A percentile compares a stretch with the other conserved stretches of the same genome.
Evolutionary conservation across 2,113 vertebrate species (phyloP).

Genomic region (Abramis brama): DNA sequence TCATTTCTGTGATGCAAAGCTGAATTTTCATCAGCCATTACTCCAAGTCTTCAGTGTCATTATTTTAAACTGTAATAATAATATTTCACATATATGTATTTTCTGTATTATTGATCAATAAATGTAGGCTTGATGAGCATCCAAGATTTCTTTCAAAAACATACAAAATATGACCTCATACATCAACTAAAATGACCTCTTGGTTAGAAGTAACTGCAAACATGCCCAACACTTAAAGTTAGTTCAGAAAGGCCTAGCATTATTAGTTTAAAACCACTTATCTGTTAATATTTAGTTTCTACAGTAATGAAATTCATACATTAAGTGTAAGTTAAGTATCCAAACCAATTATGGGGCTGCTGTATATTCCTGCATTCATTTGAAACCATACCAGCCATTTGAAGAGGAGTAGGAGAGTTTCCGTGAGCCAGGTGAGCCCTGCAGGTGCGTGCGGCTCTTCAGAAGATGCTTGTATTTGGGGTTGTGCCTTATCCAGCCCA

Average conservation of each 20-base stretch:
- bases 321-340: neutral
- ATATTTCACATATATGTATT: too few relatives aligned
- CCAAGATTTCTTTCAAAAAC: too few relatives aligned
- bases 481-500: slow-evolving; percentile 92
- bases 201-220: neutral
- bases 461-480: slow-evolving; percentile 90
- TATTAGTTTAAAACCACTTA: neutral
- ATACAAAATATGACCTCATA: neutral
- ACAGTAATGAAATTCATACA: neutral
- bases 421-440: slow-evolving; percentile 84
- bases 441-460: slow-evolving; percentile 80
- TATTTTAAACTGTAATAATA: too few relatives aligned
- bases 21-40: too few relatives aligned
- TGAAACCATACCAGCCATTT: slow-evolving; percentile 22
- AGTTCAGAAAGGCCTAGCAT: neutral
- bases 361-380: neutral
- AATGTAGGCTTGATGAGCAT: too few relatives aligned
- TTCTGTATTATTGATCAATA: too few relatives aligned
- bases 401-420: slow-evolving; percentile 81
- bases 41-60: too few relatives aligned
- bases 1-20: too few relatives aligned
- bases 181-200: neutral
- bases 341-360: neutral
- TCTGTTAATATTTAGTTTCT: neutral
- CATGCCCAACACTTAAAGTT: neutral